phyloP scores from a whole-genome alignment of 1,140 invertebrate species.

The Hylaeus volcanicus region DNA sequence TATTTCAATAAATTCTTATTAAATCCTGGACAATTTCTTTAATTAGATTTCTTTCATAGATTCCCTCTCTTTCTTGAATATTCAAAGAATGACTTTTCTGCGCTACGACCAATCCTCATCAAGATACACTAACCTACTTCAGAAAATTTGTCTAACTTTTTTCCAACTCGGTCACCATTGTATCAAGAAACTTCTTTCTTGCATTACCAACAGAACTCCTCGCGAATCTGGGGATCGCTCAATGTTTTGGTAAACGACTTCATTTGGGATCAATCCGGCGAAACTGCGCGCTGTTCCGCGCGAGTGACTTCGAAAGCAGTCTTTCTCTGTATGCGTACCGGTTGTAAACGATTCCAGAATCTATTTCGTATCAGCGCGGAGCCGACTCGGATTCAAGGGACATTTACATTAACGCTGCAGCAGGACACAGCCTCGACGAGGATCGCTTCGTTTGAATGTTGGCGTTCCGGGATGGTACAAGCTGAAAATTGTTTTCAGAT shows the following conservation, averaged over 20 bases:
- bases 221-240: background rate
- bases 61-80: too few relatives aligned
- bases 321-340: too few relatives aligned
- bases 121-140: too few relatives aligned
- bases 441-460: background rate
- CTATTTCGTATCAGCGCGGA: background rate
- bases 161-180: too few relatives aligned
- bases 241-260: background rate
- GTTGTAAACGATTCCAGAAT: background rate
- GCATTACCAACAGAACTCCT: too few relatives aligned
- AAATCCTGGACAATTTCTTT: too few relatives aligned
- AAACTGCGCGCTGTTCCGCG: conserved; percentile 4
- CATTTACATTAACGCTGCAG: background rate
- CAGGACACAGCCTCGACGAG: background rate
- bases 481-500: conserved; percentile 32
- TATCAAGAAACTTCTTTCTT: too few relatives aligned
- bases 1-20: too few relatives aligned
- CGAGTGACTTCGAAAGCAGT: background rate
- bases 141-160: too few relatives aligned
- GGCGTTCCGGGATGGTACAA: background rate
- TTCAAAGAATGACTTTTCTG: too few relatives aligned
- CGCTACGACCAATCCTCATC: too few relatives aligned
- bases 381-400: background rate
- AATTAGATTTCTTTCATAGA: too few relatives aligned
- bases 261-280: background rate